Conservation (phyloP, 2,888 invertebrate species). For the Geophilus truncorum region DNA sequence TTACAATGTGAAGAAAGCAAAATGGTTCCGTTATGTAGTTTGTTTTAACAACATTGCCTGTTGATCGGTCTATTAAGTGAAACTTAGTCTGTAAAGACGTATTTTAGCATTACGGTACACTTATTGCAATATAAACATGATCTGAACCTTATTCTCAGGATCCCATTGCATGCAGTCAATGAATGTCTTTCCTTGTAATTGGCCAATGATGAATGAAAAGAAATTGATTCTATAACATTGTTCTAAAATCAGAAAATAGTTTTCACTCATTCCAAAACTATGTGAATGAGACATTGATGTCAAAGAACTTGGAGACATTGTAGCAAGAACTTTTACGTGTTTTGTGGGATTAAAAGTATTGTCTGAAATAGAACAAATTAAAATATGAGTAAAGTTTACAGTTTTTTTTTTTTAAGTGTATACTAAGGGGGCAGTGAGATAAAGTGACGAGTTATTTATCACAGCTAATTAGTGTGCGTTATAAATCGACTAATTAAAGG, state of each 20-base stretch:
- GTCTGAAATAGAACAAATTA: neutral
- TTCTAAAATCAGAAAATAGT: constrained; percentile 54
- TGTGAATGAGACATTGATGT: constrained; percentile 51
- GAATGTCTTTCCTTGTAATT: constrained; percentile 46
- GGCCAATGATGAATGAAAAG: constrained; percentile 47
- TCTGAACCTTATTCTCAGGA: constrained; percentile 35
- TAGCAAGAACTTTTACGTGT: constrained; percentile 39
- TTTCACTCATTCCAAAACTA: constrained; percentile 55
- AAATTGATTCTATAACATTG: constrained; percentile 51
- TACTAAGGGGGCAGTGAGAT: too few species aligned
- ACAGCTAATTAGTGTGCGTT: too few species aligned
- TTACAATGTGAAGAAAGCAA: constrained; percentile 55
- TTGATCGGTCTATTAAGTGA: constrained; percentile 47
- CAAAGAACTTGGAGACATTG: constrained; percentile 46
- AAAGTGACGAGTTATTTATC: too few species aligned
- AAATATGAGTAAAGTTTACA: too few species aligned
- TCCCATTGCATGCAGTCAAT: constrained; percentile 49
- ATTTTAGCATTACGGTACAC: neutral
- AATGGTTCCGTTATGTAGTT: constrained; percentile 50
- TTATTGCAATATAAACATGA: neutral
- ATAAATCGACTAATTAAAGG: too few species aligned
- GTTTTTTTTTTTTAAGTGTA: too few species aligned
- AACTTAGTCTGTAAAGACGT: constrained; percentile 49
- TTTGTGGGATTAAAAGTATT: neutral
- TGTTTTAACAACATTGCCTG: constrained; percentile 46